phyloP scores from a whole-genome alignment of 2,113 vertebrate species.

The Gymnorhina tibicen region DNA sequence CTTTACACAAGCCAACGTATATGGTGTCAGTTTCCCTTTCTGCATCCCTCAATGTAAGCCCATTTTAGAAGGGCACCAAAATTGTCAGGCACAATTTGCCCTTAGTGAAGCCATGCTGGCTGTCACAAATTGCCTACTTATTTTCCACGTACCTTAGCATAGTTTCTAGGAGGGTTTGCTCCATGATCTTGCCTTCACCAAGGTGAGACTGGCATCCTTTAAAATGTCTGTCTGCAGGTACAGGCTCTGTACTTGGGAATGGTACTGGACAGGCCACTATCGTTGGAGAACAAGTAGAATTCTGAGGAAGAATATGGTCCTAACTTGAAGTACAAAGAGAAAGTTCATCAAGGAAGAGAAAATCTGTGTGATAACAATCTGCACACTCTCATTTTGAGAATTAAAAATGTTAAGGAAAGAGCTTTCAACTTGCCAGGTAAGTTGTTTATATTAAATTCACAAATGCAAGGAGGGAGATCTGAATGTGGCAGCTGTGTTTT shows the following conservation, averaged over 20 bases:
- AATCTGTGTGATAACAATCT: neutral
- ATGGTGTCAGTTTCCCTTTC: neutral
- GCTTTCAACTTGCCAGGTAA: neutral
- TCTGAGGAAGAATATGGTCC: neutral
- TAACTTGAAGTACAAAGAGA: neutral
- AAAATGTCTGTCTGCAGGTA: neutral
- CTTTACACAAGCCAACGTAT: accelerated
- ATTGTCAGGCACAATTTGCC: neutral
- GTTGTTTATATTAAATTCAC: neutral
- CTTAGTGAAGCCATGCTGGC: neutral
- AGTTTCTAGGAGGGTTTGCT: neutral
- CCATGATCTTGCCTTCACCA: neutral
- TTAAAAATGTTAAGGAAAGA: neutral
- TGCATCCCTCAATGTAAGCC: no score
- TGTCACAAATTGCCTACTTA: neutral
- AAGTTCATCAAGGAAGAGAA: neutral
- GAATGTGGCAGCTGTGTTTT: neutral
- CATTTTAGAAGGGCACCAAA: neutral
- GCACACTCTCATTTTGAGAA: neutral
- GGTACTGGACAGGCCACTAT: neutral
- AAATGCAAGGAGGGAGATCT: neutral
- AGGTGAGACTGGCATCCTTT: neutral
- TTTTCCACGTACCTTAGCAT: neutral
- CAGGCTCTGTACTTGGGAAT: neutral
- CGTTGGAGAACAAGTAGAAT: neutral